phyloP scores from a whole-genome alignment of 2,888 invertebrate species.

The Heteromyza rotundicornis region DNA sequence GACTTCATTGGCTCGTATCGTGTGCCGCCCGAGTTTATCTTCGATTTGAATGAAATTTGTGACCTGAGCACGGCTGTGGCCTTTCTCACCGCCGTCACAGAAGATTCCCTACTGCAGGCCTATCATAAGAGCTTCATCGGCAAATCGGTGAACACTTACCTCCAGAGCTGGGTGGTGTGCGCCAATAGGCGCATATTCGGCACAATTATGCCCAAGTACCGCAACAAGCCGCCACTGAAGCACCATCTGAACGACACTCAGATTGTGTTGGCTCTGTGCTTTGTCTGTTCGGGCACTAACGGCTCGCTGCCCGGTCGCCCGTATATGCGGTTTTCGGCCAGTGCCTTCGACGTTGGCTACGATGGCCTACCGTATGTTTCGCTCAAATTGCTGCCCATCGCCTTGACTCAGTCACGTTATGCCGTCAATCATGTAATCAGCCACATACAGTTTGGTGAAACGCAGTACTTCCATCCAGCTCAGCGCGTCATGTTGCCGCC shows the following conservation, averaged over 20 bases:
- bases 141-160: constrained; percentile 32
- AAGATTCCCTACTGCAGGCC: constrained; percentile 33
- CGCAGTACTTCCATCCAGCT: constrained; percentile 35
- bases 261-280: constrained; percentile 46
- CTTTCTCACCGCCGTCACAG: constrained; percentile 27
- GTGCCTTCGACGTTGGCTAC: constrained; percentile 35
- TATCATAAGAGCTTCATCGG: constrained; percentile 42
- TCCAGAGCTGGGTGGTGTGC: constrained; percentile 32
- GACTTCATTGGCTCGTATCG: constrained; percentile 39
- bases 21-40: constrained; percentile 32
- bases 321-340: constrained; percentile 30
- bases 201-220: constrained; percentile 46
- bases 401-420: constrained; percentile 42
- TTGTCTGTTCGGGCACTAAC: constrained; percentile 38
- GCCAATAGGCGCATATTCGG: constrained; percentile 40
- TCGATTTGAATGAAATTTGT: constrained; percentile 44
- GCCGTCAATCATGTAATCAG: constrained; percentile 34
- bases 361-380: constrained; percentile 37
- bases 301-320: constrained; percentile 29
- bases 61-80: constrained; percentile 40
- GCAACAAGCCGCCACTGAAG: constrained; percentile 42
- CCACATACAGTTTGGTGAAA: constrained; percentile 37
- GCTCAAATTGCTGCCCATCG: constrained; percentile 40
- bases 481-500: constrained; percentile 39
- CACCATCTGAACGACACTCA: constrained; percentile 45